Evolutionary conservation across 2,888 invertebrate genomes (phyloP), one percentile per base, ranked within the genome.

Genomic region (Conistra vaccinii): DNA sequence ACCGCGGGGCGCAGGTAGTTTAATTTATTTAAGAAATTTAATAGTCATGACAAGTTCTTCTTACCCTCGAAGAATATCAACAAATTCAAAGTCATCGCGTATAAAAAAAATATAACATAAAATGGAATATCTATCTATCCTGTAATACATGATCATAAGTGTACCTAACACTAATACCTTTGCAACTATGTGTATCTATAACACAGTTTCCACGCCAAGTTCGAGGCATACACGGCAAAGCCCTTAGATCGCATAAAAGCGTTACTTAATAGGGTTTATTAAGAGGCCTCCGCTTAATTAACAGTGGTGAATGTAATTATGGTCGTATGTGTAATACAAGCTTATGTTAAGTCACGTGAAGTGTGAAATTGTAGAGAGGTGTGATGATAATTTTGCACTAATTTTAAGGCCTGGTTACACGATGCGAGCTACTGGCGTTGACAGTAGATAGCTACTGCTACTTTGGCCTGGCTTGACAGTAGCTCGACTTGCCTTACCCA

Each of bases 261-360:
- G 75, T 81, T 80, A 79, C 82, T 69, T 85, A 85, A 87, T 87
- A 85, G 80, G 79, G 86, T 89, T 80, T 85, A 89, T 84, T 87
- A 86, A 85, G 65, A 85, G 76, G 83, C 80, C 78, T 78, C 42
- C 62, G 53, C 76, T 84, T 85, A 87, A 89, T 86, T 89, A 87
- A 88, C 85, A 79, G 68, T 65, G 70, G 61, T 77, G 63, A 79
- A 69, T 57, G 62, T 80, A 61, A 73, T 69, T 70, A 39, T 71
- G 58, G 65, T 55, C 69, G 53, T 68, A 60, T 66, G 20, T 62
- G 68, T 76, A 63, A 67, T 62, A 75, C 58, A 61, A 35, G 69
- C 78, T 70, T 76, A 67, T 78, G 73, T 84, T 69, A 48, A 78
- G 81, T 84, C 80, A 78, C 79, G 79, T 83, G 78, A 78, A 81